Conservation (phyloP, 1,140 invertebrate species). For the Brachionus rotundiformis region DNA sequence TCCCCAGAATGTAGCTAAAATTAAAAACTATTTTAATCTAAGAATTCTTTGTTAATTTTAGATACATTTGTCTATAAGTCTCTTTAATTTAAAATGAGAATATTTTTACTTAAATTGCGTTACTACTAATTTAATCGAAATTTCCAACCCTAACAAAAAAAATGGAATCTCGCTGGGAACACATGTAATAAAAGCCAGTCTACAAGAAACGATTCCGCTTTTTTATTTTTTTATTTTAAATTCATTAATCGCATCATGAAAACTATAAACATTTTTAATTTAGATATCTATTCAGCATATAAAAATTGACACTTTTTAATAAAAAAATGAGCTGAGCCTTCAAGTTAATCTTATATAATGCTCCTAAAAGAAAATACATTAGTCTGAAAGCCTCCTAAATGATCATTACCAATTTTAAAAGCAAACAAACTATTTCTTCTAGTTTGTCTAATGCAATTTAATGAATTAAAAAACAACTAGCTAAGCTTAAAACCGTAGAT, state of each 20-base stretch:
- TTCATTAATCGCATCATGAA: background rate
- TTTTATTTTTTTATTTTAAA: background rate
- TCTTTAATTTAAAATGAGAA: background rate
- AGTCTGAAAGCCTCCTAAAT: background rate
- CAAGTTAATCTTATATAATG: background rate
- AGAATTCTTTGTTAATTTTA: background rate
- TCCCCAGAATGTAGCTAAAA: background rate
- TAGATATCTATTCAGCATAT: background rate
- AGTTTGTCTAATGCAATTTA: background rate
- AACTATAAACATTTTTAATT: background rate
- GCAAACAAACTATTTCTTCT: background rate
- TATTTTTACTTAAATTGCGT: background rate
- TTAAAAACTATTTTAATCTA: background rate
- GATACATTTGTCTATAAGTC: background rate
- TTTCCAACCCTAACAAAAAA: background rate
- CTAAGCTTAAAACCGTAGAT: background rate
- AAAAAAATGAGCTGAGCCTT: background rate
- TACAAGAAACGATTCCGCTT: background rate
- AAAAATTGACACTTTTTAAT: background rate
- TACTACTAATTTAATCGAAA: background rate
- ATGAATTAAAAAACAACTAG: background rate
- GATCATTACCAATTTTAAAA: background rate
- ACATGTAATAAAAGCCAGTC: background rate
- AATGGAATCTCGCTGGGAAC: background rate
- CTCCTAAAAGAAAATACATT: background rate